phyloP scores from a whole-genome alignment of 2,888 invertebrate genomes.

The Meiosimyza decipiens region DNA sequence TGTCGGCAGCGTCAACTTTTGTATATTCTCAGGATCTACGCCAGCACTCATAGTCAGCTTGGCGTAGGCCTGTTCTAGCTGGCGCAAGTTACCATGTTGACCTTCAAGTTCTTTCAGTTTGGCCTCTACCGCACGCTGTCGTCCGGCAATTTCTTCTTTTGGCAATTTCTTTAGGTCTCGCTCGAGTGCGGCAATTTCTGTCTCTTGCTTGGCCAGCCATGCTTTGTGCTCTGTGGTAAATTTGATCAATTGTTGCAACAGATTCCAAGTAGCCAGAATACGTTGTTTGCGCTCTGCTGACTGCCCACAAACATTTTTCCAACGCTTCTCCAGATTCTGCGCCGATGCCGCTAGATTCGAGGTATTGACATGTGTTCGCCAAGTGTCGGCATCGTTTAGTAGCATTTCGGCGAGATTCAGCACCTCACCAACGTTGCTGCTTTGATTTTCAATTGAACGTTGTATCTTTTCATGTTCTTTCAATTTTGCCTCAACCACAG shows the following conservation, averaged over 20 bases:
- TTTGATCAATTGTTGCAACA: slow-evolving; percentile 72
- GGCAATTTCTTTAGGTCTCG: slow-evolving; percentile 70
- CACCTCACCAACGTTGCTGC: slow-evolving; percentile 81
- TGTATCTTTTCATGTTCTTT: slow-evolving; percentile 80
- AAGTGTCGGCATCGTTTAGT: slow-evolving; percentile 78
- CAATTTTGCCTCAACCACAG: slow-evolving; percentile 76
- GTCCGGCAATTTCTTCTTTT: slow-evolving; percentile 72
- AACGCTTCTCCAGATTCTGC: slow-evolving; percentile 80
- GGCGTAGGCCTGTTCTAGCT: slow-evolving; percentile 77
- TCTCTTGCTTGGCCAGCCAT: slow-evolving; percentile 75
- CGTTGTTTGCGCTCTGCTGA: slow-evolving; percentile 79
- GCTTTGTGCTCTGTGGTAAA: slow-evolving; percentile 71
- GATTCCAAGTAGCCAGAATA: slow-evolving; percentile 73
- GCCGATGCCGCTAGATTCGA: slow-evolving; percentile 75
- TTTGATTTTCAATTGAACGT: slow-evolving; percentile 80
- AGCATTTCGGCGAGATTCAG: slow-evolving; percentile 83
- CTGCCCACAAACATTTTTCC: slow-evolving; percentile 81
- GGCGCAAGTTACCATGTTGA: slow-evolving; percentile 70
- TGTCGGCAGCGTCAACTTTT: slow-evolving; percentile 72
- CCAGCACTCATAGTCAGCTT: slow-evolving; percentile 76
- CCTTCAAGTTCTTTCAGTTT: slow-evolving; percentile 71
- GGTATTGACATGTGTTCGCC: slow-evolving; percentile 78
- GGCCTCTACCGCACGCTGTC: slow-evolving; percentile 70
- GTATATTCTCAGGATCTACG: slow-evolving; percentile 76
- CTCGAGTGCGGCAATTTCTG: slow-evolving; percentile 72